Conservation (phyloP, 2,797 vertebrate species). For the Dendrocincla fuliginosa region DNA sequence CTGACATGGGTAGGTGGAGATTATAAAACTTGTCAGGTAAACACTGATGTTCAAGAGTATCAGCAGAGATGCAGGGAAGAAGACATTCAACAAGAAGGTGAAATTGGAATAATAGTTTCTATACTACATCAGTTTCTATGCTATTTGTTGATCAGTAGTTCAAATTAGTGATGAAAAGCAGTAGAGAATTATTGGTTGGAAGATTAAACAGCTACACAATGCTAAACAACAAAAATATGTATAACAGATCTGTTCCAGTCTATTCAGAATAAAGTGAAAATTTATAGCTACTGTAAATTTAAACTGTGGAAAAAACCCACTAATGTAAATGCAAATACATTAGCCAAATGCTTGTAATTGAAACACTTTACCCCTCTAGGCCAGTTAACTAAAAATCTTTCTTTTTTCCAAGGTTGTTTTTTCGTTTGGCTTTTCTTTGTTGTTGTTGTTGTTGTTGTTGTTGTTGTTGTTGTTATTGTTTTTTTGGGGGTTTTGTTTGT, state of each 20-base stretch:
- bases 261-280: background rate
- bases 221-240: background rate
- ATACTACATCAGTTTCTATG: background rate
- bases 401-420: background rate
- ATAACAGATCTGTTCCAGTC: rapidly evolving
- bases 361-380: rapidly evolving
- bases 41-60: background rate
- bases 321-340: background rate
- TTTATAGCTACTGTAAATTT: background rate
- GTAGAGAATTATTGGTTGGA: background rate
- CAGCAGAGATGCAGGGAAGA: background rate
- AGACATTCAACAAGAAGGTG: background rate
- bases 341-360: background rate
- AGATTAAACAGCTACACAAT: background rate
- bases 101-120: background rate
- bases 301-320: rapidly evolving
- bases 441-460: no score
- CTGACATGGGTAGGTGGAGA: background rate
- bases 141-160: background rate
- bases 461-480: no score
- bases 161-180: background rate
- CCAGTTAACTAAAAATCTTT: background rate
- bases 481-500: background rate
- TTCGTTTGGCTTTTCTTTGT: background rate
- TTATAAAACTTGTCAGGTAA: background rate